Conservation (phyloP, 35 echinoderm and acorn worm species). For the Apostichopus parvimensis region DNA sequence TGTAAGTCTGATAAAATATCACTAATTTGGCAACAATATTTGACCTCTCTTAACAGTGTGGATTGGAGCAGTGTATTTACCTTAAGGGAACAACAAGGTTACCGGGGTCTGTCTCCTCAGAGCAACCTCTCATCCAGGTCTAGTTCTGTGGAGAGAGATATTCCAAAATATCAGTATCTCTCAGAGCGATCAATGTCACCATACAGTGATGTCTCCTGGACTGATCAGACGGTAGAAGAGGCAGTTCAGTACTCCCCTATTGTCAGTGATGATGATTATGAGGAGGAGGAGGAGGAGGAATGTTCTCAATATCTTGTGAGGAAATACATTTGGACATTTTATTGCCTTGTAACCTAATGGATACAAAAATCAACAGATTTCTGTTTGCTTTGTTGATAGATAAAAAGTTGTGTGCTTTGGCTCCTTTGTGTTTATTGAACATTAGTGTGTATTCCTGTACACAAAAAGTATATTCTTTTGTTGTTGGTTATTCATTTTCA, state of each 20-base stretch:
- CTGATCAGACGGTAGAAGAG: not conserved
- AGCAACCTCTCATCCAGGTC: constrained; percentile 34
- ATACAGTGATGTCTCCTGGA: constrained; percentile 22
- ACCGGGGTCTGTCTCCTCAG: constrained; percentile 26
- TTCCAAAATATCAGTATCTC: constrained; percentile 39
- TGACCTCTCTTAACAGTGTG: not conserved
- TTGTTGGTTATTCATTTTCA: too few relatives aligned
- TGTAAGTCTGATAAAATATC: too few relatives aligned
- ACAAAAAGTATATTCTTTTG: too few relatives aligned
- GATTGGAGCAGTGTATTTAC: constrained; percentile 47
- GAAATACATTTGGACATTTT: not conserved
- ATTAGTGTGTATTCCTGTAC: too few relatives aligned
- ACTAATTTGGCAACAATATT: too few relatives aligned
- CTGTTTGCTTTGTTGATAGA: not conserved
- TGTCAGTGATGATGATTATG: not conserved
- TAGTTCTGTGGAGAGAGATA: constrained; percentile 27
- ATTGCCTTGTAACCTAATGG: not conserved
- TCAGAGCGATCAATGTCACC: constrained; percentile 25
- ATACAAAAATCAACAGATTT: not conserved
- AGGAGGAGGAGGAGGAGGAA: not conserved
- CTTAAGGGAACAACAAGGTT: constrained; percentile 25
- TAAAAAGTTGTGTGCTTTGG: too few relatives aligned
- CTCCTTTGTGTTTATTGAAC: too few relatives aligned
- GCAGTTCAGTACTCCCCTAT: constrained; percentile 18
- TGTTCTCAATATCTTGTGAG: not conserved